Evolutionary conservation across 2,797 vertebrate species (phyloP).

Genomic region (Enteromius argenteus): DNA sequence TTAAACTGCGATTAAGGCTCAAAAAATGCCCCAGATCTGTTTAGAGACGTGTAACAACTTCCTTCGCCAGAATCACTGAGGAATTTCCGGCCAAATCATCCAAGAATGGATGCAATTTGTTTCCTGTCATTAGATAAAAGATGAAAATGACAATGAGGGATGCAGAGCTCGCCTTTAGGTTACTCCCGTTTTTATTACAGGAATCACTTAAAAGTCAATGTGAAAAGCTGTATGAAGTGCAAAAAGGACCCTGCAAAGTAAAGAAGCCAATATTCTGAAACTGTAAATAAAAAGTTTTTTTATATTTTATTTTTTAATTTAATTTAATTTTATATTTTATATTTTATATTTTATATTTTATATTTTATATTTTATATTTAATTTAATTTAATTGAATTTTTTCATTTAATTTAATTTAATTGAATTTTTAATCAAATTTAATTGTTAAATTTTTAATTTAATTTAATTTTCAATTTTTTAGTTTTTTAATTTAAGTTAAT

Average conservation of each 20-base stretch:
- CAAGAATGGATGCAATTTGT: constrained; percentile 72
- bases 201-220: background rate
- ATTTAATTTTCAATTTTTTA: too few species aligned
- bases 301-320: background rate
- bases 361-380: too few species aligned
- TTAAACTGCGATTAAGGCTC: constrained; percentile 48
- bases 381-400: background rate
- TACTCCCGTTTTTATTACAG: background rate
- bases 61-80: constrained; percentile 67
- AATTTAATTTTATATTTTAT: too few species aligned
- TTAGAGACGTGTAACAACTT: constrained; percentile 57
- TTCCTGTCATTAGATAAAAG: constrained; percentile 69
- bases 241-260: background rate
- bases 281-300: background rate
- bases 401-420: background rate
- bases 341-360: too few species aligned
- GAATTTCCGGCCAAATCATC: constrained; percentile 71
- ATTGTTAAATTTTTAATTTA: too few species aligned
- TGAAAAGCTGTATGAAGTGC: background rate
- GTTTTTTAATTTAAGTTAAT: too few species aligned
- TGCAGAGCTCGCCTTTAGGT: constrained; percentile 2
- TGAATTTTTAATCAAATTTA: too few species aligned
- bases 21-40: constrained; percentile 60
- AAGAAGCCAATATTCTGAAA: background rate
- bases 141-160: constrained; percentile 52